Evolutionary conservation across 1,140 invertebrate genomes (phyloP), one percentile per base, ranked within the genome.

Genomic region (Orius insidiosus): DNA sequence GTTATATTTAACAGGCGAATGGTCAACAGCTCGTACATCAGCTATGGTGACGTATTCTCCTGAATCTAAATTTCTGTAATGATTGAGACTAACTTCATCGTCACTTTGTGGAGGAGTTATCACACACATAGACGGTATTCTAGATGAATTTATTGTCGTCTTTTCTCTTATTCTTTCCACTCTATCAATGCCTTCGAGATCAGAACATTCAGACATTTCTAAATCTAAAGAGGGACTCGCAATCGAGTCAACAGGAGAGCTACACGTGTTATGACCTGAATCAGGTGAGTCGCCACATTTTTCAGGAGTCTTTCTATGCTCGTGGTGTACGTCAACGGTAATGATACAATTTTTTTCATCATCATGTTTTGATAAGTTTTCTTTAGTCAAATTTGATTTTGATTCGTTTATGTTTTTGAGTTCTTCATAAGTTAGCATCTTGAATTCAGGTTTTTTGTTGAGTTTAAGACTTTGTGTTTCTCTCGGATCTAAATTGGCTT

Each of bases 91-190:
- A 6, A 52, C 75, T 57, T 86, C 85, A 55, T 89, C 86, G 51
- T 89, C 85, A 39, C 83, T 87, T 46, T 80, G 80, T 1, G 80
- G 76, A 7, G 85, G 85, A 5, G 85, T 89, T 11, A 90, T 88
- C 0, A 87, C 84, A 62, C 86, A 90, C 79, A 92, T 85, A 1
- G 85, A 88, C 3, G 87, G 87, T 58, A 90, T 90, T 51, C 85
- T 70, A 53, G 80, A 84, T 8, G 78, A 79, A 52, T 80, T 86
- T 24, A 89, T 87, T 5, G 80, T 78, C 0, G 85, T 89, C 64
- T 90, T 90, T 9, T 76, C 75, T 50, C 81, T 68, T 42, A 89
- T 83, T 54, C 84, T 71, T 63, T 88, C 83, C 46, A 85, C 80
- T 56, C 82, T 69, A 54, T 87, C 84, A 36, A 80, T 73, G 2